Evolutionary conservation across 2,888 invertebrate species (phyloP).

Genomic region (Drosophila falleni): DNA sequence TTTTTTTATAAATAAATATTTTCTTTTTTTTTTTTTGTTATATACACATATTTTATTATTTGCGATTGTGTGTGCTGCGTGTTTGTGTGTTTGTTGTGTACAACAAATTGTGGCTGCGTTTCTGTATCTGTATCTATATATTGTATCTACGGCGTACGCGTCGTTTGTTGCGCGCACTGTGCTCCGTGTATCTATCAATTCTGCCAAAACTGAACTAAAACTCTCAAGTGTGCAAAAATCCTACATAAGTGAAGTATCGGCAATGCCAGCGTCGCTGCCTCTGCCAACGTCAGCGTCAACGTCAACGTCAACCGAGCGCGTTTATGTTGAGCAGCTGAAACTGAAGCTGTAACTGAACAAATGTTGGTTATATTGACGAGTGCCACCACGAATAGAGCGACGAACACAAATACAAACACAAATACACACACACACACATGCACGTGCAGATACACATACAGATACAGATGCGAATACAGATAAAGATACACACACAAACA

Average conservation of each 20-base stretch:
- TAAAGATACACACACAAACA: conserved; percentile 31
- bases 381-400: conserved; percentile 31
- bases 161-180: conserved; percentile 54
- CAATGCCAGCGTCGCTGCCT: conserved; percentile 17
- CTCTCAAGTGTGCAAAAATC: conserved; percentile 77
- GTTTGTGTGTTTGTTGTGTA: conserved; percentile 34
- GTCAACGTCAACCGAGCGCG: conserved; percentile 40
- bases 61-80: conserved; percentile 13
- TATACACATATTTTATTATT: conserved; percentile 13
- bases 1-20: neutral
- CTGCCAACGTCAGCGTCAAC: conserved; percentile 6
- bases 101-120: conserved; percentile 36
- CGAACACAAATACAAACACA: conserved; percentile 32
- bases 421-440: conserved; percentile 7
- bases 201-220: conserved; percentile 81
- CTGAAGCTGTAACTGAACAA: conserved; percentile 39
- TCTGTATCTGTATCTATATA: conserved; percentile 55
- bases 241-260: conserved; percentile 72
- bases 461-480: conserved; percentile 25
- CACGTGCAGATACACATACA: conserved; percentile 13
- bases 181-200: conserved; percentile 72
- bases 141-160: conserved; percentile 51
- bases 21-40: neutral
- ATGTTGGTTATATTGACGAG: conserved; percentile 58
- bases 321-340: conserved; percentile 63